A percentile compares a stretch with the other conserved stretches of the same genome.
phyloP scores from a whole-genome alignment of 2,113 vertebrate genomes.

The Atlantisia rogersi region DNA sequence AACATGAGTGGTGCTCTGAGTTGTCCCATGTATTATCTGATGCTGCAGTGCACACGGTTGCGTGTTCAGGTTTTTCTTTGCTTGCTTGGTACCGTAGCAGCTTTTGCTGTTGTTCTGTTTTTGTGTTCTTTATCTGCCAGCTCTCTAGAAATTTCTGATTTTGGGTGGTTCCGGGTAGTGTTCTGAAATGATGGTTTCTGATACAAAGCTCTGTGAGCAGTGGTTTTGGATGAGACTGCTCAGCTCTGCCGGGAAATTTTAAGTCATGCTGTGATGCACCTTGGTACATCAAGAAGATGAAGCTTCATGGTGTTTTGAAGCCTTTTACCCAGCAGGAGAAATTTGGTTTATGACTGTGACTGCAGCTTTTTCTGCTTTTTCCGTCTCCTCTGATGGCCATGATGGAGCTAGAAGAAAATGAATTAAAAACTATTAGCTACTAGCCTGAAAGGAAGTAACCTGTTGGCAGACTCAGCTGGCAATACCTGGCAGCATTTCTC shows the following conservation, averaged over 20 bases:
- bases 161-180: background rate
- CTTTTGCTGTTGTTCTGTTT: background rate
- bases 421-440: background rate
- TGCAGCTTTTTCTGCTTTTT: background rate
- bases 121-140: background rate
- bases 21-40: background rate
- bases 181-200: background rate
- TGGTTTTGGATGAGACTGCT: background rate
- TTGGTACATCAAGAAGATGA: background rate
- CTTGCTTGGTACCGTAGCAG: background rate
- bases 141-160: background rate
- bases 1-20: background rate
- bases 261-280: background rate
- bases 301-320: background rate
- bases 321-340: background rate
- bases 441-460: background rate
- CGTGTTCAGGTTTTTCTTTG: background rate
- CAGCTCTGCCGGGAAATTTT: background rate
- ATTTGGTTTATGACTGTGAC: background rate
- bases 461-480: background rate
- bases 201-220: background rate
- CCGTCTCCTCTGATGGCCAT: background rate
- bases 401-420: background rate
- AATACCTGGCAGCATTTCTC: background rate
- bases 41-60: background rate